Evolutionary conservation across 2,113 vertebrate species (phyloP), one percentile per base, ranked within the genome.

Genomic region (Pithys albifrons): DNA sequence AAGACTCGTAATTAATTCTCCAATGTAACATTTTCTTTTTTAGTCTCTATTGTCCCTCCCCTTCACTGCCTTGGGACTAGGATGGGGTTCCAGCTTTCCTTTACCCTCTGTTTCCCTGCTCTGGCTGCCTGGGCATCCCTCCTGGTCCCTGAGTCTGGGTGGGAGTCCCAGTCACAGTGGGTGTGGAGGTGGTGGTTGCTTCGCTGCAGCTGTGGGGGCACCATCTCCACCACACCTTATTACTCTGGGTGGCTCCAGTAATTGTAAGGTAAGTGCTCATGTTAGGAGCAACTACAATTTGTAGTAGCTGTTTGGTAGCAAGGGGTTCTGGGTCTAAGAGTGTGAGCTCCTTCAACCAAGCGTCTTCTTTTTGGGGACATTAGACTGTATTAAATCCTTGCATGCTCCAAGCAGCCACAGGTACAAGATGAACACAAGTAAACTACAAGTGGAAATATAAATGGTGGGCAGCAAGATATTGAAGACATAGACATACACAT

Each of bases 1-100:
- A 79, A 86, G 88, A 31, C 35, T 67, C 57, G 19, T 55, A 94
- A 92, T 93, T 95, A 90, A 31, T 86, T 77, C 85, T 37, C 59
- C 75, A 66, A 52, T 35, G 33, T n/a, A 85, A 46, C 16, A 41
- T 25, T 88, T 87, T 14, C 28, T 57, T 52, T 79, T 88, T 83
- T 10, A 19, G 46, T 35, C 37, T 86, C 39, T 1, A 1, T 51
- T 66, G 31, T 57, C 11, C 46, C 61, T 37, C 64, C 27, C 31
- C 20, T 9, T 66, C 15, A 31, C 6, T 74, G 58, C 48, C 33
- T 51, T 14, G 23, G 51, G 43, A 66, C 51, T 58, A 46, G 52
- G 66, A 41, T 59, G 49, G 41, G 29, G 24, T 59, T 27, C 31
- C 67, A 61, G 35, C 12, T 85, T 78, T 52, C n/a, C 48, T 78